Conservation (phyloP, 2,888 invertebrate species). For the Onchidella celtica region DNA sequence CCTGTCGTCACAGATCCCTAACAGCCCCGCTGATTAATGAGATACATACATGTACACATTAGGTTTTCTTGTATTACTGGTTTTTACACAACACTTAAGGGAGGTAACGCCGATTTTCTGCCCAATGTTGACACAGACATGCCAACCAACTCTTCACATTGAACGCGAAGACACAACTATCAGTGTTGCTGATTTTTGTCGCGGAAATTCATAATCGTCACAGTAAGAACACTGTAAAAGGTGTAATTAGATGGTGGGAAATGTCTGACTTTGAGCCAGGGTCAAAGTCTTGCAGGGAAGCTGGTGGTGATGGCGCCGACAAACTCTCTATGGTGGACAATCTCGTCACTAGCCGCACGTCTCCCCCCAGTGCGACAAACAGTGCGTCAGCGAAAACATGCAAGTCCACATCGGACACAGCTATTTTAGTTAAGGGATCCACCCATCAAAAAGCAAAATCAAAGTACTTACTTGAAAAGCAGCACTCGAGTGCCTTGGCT, state of each 20-base stretch:
- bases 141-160: no score
- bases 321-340: neutral
- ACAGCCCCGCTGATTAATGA: no score
- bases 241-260: neutral
- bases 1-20: no score
- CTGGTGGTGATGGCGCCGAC: neutral
- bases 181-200: no score
- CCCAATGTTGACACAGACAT: no score
- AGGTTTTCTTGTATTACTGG: no score
- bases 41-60: no score
- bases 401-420: constrained; percentile 23
- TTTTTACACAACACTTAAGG: no score
- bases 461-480: neutral
- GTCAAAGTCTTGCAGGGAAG: neutral
- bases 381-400: neutral
- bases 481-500: neutral
- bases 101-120: no score
- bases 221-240: no score
- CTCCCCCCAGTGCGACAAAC: neutral
- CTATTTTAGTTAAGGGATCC: constrained; percentile 17
- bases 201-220: no score
- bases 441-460: constrained; percentile 32
- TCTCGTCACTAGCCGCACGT: neutral
- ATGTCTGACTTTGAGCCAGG: neutral
- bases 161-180: no score